Percentiles rank a stretch among this genome's conserved stretches.
Conservation (phyloP, 2,888 invertebrate genomes). For the Caradrina clavipalpis region DNA sequence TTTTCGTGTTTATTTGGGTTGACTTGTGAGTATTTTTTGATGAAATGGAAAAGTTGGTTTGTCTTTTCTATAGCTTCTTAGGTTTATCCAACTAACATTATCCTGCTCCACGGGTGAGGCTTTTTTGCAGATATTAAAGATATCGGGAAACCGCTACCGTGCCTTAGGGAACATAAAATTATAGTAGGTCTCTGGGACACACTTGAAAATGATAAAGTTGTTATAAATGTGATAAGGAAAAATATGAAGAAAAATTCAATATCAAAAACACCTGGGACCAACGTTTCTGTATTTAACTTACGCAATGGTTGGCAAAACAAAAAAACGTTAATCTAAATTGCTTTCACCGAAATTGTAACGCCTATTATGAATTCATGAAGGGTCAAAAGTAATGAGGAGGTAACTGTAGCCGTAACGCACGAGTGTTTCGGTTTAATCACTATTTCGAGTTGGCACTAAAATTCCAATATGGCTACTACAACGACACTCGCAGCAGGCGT, state of each 20-base stretch:
- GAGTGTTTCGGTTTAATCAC: conserved; percentile 47
- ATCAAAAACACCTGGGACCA: not conserved
- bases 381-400: conserved; percentile 22
- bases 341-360: not conserved
- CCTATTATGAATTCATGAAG: conserved; percentile 24
- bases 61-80: not conserved
- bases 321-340: not conserved
- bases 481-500: conserved; percentile 34
- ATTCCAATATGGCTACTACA: conserved; percentile 57
- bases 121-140: not conserved
- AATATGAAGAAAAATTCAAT: not conserved
- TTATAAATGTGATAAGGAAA: conserved; percentile 11
- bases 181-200: not conserved
- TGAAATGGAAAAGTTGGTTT: not conserved
- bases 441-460: conserved; percentile 56
- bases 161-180: not conserved
- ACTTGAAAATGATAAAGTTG: conserved; percentile 3
- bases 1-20: conserved; percentile 13
- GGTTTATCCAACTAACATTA: not conserved
- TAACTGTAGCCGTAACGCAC: conserved; percentile 35
- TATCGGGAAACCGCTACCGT: conserved; percentile 1
- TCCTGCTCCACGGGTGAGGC: not conserved
- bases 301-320: not conserved
- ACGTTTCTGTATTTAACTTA: not conserved
- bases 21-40: not conserved